Evolutionary conservation across 2,113 vertebrate genomes (phyloP).

Genomic region (Poecilia latipinna): DNA sequence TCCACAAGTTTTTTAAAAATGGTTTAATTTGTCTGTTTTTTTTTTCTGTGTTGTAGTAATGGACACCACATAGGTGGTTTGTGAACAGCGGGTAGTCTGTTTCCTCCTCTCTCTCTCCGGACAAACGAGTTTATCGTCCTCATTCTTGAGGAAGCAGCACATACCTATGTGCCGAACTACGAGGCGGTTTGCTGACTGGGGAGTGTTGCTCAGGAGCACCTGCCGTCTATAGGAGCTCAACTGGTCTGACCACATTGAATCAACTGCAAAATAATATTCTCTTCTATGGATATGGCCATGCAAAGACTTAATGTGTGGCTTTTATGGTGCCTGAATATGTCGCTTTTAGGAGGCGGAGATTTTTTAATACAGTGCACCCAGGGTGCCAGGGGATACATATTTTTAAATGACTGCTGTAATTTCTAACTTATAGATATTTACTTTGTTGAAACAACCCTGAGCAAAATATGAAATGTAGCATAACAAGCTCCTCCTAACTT

Average conservation of each 20-base stretch:
- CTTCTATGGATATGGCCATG: background rate
- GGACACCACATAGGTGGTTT: background rate
- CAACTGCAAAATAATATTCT: background rate
- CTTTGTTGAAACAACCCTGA: background rate
- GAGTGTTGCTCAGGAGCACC: slow-evolving; percentile 1
- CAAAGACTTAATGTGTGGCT: background rate
- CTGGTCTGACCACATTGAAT: slow-evolving; percentile 46
- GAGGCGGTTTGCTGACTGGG: background rate
- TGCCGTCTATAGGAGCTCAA: slow-evolving; percentile 2
- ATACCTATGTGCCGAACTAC: slow-evolving; percentile 14
- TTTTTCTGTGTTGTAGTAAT: background rate
- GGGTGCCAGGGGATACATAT: background rate
- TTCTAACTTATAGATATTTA: background rate
- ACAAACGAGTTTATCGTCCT: slow-evolving; percentile 35
- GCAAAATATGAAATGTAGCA: background rate
- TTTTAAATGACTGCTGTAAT: background rate
- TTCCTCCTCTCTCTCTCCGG: background rate
- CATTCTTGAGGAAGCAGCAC: background rate
- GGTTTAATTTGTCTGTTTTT: background rate
- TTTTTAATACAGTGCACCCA: background rate
- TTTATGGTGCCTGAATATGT: background rate
- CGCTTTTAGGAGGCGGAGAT: background rate
- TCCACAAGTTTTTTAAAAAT: slow-evolving; percentile 3
- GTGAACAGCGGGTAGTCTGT: background rate
- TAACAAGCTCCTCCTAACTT: background rate